A percentile compares a stretch with the other conserved stretches of the same genome.
These are phyloP conservation scores for Hydropotes inermis DNA, from an alignment of 2,113 vertebrate species.

Conservation along the genomic window DNA sequence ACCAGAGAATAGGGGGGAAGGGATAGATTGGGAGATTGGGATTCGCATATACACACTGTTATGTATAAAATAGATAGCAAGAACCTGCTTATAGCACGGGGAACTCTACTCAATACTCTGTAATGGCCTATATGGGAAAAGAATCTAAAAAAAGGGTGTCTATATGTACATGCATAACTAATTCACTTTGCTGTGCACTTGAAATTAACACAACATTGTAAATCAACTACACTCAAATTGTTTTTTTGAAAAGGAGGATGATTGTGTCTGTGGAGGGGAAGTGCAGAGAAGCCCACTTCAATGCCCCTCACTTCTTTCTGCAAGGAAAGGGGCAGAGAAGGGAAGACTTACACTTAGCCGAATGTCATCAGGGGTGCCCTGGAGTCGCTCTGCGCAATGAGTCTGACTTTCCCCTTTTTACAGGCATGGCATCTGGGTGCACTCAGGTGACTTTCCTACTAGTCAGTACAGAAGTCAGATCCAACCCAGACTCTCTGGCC, in stretches of 20 bases:
- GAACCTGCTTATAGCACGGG: neutral
- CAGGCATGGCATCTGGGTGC: neutral
- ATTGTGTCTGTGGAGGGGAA: neutral
- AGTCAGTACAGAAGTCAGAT: neutral
- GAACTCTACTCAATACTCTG: neutral
- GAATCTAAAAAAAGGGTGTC: neutral
- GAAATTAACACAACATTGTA: neutral
- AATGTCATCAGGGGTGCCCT: neutral
- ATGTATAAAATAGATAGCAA: neutral
- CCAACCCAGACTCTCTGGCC: neutral
- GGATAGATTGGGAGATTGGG: neutral
- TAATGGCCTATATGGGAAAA: neutral
- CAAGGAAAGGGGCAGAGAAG: neutral
- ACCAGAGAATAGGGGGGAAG: neutral
- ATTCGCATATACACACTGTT: neutral
- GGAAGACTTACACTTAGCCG: neutral
- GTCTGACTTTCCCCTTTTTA: neutral
- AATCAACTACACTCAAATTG: neutral
- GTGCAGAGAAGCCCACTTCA: neutral
- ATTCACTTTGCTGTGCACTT: neutral
- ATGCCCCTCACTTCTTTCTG: neutral
- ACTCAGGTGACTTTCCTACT: neutral
- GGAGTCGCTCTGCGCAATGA: neutral
- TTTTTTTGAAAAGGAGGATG: neutral
- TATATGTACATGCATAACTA: neutral